A percentile compares a stretch with the other conserved stretches of the same genome.
Conservation (phyloP, 2,888 invertebrate species). For the Zele albiditarsus region DNA sequence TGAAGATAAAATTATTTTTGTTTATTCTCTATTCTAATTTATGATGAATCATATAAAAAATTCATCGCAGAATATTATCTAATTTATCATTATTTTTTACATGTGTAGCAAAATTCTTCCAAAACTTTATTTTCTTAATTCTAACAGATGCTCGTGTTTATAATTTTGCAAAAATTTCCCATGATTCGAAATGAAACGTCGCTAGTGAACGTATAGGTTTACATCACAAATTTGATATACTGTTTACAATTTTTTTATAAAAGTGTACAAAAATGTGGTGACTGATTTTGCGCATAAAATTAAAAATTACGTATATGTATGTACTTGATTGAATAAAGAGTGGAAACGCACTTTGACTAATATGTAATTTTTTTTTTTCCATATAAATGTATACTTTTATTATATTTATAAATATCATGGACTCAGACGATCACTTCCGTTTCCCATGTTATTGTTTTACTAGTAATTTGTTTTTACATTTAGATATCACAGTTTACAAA, state of each 20-base stretch:
- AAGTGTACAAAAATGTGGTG: background rate
- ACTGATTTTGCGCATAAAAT: background rate
- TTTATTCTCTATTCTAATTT: constrained; percentile 38
- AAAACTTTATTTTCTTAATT: background rate
- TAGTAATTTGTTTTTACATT: constrained; percentile 42
- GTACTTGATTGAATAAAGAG: background rate
- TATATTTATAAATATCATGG: constrained; percentile 26
- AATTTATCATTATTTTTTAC: background rate
- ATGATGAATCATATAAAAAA: constrained; percentile 41
- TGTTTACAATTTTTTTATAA: background rate
- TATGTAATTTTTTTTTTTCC: constrained; percentile 18
- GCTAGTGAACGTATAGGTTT: too few species aligned
- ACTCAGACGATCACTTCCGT: background rate
- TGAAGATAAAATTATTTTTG: constrained; percentile 20
- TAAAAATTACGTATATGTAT: background rate
- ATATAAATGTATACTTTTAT: constrained; percentile 44
- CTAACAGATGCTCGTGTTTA: background rate
- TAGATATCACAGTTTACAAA: constrained; percentile 72
- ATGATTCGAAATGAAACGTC: too few species aligned
- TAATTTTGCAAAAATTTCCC: background rate
- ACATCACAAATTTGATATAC: background rate
- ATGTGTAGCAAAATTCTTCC: background rate
- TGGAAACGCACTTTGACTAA: background rate
- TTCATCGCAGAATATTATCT: constrained; percentile 24
- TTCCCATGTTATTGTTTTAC: constrained; percentile 8